These are phyloP conservation scores for Siderastrea siderea DNA, from an alignment of 92 coral and sea anemone genomes.

Conservation along the genomic window DNA sequence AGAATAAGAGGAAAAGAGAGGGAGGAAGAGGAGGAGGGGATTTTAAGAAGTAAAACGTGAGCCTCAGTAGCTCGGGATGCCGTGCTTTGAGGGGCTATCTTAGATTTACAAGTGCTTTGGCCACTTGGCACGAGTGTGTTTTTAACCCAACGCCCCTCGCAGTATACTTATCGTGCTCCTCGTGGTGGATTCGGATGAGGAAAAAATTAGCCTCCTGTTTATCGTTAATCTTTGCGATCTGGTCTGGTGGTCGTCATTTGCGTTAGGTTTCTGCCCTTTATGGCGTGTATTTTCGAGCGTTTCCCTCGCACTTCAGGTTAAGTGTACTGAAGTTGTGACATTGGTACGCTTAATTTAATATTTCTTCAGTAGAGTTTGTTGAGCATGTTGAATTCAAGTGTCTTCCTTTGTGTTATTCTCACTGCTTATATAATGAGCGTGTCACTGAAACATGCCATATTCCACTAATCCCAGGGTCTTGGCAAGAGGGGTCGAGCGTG, in stretches of 20 bases:
- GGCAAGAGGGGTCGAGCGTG: no score
- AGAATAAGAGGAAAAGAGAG: no score
- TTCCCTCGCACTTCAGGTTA: not conserved
- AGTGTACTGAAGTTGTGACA: not conserved
- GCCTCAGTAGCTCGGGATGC: no score
- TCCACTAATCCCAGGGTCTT: no score
- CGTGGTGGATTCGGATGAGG: not conserved
- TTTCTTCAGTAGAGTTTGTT: not conserved
- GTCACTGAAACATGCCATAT: no score
- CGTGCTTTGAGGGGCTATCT: no score
- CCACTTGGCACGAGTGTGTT: not conserved
- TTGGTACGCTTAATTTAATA: not conserved
- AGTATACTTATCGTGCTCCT: not conserved
- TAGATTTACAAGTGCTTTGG: not conserved
- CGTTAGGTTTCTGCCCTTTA: not conserved
- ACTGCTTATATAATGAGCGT: no score
- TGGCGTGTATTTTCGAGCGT: not conserved
- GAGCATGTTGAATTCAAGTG: not conserved
- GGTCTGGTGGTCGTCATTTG: not conserved
- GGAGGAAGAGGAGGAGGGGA: no score
- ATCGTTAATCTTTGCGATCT: not conserved
- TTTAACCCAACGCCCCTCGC: not conserved
- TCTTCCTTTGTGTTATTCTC: not conserved
- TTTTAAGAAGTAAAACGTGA: no score
- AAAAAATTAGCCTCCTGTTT: not conserved